Evolutionary conservation across 64 coral and sea anemone genomes (phyloP).

Genomic region (Pocillopora verrucosa): DNA sequence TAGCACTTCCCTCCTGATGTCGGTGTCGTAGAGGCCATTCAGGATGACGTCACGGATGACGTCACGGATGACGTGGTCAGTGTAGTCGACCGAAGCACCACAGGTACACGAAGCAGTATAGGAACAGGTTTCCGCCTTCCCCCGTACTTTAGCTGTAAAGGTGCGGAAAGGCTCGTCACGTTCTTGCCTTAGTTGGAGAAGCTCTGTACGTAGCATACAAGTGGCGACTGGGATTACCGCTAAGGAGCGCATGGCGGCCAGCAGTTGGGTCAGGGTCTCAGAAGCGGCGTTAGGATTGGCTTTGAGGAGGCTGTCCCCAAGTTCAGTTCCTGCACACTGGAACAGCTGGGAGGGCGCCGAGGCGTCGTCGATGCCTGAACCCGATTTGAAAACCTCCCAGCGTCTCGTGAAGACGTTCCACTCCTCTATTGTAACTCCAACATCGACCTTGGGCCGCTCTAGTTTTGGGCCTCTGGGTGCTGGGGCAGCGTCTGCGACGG

Average conservation of each 20-base stretch:
- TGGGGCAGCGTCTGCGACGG: no score
- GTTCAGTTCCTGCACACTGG: constrained; percentile 44
- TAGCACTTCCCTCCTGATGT: no score
- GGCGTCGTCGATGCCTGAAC: constrained; percentile 38
- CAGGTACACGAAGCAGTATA: no score
- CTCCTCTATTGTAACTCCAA: neutral
- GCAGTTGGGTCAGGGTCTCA: constrained; percentile 6
- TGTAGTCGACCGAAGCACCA: no score
- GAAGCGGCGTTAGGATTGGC: constrained; percentile 20
- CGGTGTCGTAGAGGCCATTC: no score
- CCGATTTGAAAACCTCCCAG: constrained; percentile 51
- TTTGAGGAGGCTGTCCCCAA: constrained; percentile 45
- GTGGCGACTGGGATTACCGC: constrained; percentile 51
- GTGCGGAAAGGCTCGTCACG: constrained; percentile 52
- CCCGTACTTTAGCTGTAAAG: constrained; percentile 45
- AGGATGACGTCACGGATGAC: no score
- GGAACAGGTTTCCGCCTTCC: no score
- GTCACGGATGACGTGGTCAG: no score
- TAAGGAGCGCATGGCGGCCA: constrained; percentile 50
- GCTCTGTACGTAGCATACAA: constrained; percentile 34
- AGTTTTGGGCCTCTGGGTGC: no score
- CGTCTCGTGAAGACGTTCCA: constrained; percentile 58
- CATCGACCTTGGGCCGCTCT: no score
- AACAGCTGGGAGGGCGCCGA: constrained; percentile 41
- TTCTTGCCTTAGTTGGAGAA: constrained; percentile 51